Percentiles rank a stretch among this genome's conserved stretches.
Evolutionary conservation across 2,113 vertebrate species (phyloP).

Genomic region (Caretta caretta): DNA sequence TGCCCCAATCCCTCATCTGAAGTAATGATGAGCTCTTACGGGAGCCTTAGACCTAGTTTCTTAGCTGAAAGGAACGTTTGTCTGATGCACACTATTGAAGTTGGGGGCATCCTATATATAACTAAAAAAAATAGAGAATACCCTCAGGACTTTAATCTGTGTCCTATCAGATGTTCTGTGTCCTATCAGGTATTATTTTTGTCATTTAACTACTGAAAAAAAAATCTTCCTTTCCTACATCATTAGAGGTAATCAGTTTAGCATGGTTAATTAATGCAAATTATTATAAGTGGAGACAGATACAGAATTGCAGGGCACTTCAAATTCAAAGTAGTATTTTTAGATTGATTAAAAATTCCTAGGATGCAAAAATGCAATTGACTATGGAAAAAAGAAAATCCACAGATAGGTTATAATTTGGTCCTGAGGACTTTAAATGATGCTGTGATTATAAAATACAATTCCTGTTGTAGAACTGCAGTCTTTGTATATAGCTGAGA

Average conservation of each 20-base stretch:
- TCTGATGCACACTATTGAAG: background rate
- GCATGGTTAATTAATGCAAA: background rate
- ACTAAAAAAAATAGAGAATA: background rate
- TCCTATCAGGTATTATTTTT: too few species aligned
- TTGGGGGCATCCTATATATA: background rate
- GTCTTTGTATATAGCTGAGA: background rate
- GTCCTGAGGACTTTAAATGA: background rate
- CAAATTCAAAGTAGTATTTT: conserved; percentile 20
- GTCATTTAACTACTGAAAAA: background rate
- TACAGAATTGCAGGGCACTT: background rate
- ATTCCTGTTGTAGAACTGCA: background rate
- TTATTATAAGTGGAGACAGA: background rate
- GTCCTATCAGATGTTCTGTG: too few species aligned
- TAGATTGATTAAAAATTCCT: background rate
- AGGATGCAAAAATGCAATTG: background rate
- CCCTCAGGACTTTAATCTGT: background rate
- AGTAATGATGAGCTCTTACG: rapidly evolving
- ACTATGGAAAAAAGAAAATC: background rate
- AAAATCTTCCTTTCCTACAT: background rate
- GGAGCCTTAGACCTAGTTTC: background rate
- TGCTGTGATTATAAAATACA: too few species aligned
- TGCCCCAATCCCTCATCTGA: background rate
- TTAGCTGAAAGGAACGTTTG: background rate
- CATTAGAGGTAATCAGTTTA: background rate
- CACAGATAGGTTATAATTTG: background rate